Evolutionary conservation across 2,888 invertebrate species (phyloP).

Genomic region (Aproaerema taeniolella): DNA sequence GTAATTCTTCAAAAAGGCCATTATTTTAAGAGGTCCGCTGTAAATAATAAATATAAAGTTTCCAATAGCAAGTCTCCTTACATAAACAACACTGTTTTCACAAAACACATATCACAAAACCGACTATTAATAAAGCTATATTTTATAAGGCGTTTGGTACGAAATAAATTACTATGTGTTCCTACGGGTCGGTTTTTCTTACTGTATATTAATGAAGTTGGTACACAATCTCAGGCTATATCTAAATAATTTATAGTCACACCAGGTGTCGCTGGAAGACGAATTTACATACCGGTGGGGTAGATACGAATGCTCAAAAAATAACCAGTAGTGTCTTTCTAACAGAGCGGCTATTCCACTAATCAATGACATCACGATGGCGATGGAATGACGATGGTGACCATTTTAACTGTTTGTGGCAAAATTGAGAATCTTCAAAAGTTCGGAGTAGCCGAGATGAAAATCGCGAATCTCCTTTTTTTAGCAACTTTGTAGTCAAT

Average conservation of each 20-base stretch:
- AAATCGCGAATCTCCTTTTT: too few species aligned
- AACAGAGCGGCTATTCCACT: too few species aligned
- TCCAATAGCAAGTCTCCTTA: background rate
- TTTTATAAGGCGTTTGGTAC: constrained; percentile 26
- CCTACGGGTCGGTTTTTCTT: constrained; percentile 48
- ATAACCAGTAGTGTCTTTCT: too few species aligned
- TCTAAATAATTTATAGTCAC: constrained; percentile 65
- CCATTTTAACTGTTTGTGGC: too few species aligned
- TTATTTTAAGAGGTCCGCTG: too few species aligned
- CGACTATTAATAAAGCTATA: constrained; percentile 8
- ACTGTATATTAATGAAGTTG: constrained; percentile 59
- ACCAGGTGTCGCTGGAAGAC: constrained; percentile 58
- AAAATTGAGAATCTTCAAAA: too few species aligned
- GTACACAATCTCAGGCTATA: constrained; percentile 58
- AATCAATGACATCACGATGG: too few species aligned
- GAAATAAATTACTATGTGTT: constrained; percentile 36
- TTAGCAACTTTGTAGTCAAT: too few species aligned
- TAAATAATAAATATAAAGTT: background rate
- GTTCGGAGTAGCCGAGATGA: too few species aligned
- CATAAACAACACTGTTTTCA: background rate
- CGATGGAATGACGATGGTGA: too few species aligned
- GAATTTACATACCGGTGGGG: constrained; percentile 50
- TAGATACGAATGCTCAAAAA: too few species aligned
- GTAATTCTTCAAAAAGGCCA: background rate
- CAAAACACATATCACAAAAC: background rate